Base-by-base conservation (phyloP, 2,888 invertebrate species). In the Oxycera nigricornis region DNA sequence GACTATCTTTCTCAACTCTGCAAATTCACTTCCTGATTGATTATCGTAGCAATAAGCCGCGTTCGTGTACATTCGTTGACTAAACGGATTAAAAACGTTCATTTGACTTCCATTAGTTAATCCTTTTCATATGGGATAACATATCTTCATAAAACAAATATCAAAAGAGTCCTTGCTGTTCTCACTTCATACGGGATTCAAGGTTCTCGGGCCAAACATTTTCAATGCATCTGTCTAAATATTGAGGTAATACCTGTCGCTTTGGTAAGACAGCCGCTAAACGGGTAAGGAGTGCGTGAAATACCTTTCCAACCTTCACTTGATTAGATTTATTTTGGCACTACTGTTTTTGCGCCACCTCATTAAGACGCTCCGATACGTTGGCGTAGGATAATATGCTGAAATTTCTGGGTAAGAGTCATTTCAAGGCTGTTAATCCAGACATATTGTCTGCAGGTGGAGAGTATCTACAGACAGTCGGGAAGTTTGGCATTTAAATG, bases 101-200 rank as follows among this genome's bases (percentile, higher is more conserved):
- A 41, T 30, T 28, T 61, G 41, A 30, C 59, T 41, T 39, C 65
- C 65, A 41, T 39, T 65, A 24, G 65, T 11, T 65, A 65, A 65
- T 65, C 65, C 65, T 41, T 65, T 65, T 65, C 65, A 65, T 65
- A 65, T 65, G 65, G 65, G 65, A 65, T 65, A 39, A 65, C 39
- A 65, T 11, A 30, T 41, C 41, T n/a, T 20, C 65, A 28, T n/a
- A 20, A 65, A 65, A 65, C 41, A 65, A 65, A 65, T 65, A 65
- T 65, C 35, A 30, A 24, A 11, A n/a, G 26, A 14, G 22, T 24
- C 20, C n/a, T 24, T 14, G 39, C 41, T 7, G 2, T 55, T 61
- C 17, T 26, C 30, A 26, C 31, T 28, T 61, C 26, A 24, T n/a
- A n/a, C n/a, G n/a, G n/a, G n/a, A n/a, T n/a, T n/a, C n/a, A n/a